Conservation (phyloP, 2,888 invertebrate genomes). For the Orchesella flavescens region DNA sequence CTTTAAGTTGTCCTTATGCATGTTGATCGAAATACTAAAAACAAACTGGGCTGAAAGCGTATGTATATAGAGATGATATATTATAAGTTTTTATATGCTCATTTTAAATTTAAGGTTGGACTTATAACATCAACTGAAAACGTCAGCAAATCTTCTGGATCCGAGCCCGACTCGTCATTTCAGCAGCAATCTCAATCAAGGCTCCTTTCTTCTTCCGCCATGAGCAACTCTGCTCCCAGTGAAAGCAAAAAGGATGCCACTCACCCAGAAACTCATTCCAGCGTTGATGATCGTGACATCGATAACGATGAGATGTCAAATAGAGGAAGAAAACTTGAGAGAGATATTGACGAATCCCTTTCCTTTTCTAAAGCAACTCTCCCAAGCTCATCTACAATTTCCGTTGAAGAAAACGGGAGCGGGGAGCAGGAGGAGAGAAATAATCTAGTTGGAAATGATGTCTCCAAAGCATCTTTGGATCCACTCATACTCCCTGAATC, state of each 20-base stretch:
- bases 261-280: background rate
- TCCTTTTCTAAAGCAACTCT: constrained; percentile 6
- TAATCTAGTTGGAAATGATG: constrained; percentile 16
- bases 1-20: background rate
- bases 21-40: background rate
- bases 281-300: constrained; percentile 19
- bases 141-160: background rate
- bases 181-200: background rate
- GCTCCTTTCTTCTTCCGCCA: background rate
- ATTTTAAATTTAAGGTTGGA: constrained; percentile 27
- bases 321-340: constrained; percentile 11
- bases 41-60: too few species aligned
- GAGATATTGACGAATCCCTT: background rate
- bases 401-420: background rate
- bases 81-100: background rate
- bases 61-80: background rate
- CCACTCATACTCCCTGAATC: constrained; percentile 59
- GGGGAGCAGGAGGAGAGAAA: background rate
- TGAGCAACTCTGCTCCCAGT: background rate
- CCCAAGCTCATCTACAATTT: constrained; percentile 4
- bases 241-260: background rate
- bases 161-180: background rate
- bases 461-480: constrained; percentile 29
- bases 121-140: constrained; percentile 6
- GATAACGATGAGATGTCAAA: constrained; percentile 30